Conservation (phyloP, 2,797 vertebrate genomes). For the Malacoraja senta region DNA sequence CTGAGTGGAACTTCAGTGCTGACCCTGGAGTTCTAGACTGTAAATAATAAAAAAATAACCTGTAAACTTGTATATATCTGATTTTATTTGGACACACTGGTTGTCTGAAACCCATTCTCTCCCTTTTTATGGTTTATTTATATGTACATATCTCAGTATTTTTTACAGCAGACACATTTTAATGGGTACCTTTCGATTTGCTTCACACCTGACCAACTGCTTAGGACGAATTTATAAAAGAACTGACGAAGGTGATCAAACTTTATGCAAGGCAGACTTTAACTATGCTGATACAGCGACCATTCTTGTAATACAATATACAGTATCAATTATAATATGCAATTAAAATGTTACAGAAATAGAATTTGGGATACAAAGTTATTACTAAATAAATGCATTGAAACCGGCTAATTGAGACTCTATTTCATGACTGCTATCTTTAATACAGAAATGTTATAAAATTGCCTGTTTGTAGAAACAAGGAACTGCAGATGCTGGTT, state of each 20-base stretch:
- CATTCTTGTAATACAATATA: conserved; percentile 31
- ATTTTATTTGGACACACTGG: conserved; percentile 27
- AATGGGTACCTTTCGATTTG: conserved; percentile 30
- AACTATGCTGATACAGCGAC: neutral
- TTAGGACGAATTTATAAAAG: conserved; percentile 16
- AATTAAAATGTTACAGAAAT: conserved; percentile 38
- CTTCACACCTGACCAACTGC: conserved; percentile 29
- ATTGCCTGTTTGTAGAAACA: neutral
- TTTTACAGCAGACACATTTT: conserved; percentile 32
- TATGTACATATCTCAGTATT: conserved; percentile 38
- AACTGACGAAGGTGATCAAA: neutral
- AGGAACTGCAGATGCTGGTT: too few species aligned
- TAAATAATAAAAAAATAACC: conserved; percentile 22
- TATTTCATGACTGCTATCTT: neutral
- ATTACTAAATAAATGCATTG: conserved; percentile 39
- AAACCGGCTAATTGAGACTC: conserved; percentile 14
- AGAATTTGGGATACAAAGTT: conserved; percentile 38
- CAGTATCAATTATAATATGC: conserved; percentile 37
- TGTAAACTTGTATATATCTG: conserved; percentile 37
- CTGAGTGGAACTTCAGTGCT: neutral
- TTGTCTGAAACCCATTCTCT: conserved; percentile 20
- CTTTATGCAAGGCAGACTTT: conserved; percentile 23
- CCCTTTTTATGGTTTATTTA: conserved; percentile 34
- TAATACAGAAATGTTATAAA: neutral
- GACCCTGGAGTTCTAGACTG: conserved; percentile 7